Conservation (phyloP, 2,113 vertebrate genomes). For the Pelusios castaneus region DNA sequence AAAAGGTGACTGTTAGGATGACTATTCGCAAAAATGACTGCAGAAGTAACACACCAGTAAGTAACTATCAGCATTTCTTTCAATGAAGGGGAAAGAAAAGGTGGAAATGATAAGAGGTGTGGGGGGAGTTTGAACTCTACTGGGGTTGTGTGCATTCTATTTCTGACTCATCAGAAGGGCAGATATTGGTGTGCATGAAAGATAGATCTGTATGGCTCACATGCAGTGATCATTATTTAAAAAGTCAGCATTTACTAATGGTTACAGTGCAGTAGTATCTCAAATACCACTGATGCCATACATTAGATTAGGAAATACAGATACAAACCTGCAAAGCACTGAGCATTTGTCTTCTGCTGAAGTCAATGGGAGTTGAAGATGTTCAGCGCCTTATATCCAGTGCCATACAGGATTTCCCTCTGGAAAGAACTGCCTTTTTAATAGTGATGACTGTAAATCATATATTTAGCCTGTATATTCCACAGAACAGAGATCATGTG, state of each 20-base stretch:
- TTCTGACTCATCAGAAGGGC: neutral
- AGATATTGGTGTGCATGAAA: neutral
- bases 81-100: rapidly evolving
- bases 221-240: neutral
- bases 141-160: neutral
- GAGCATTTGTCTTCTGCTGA: neutral
- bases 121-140: neutral
- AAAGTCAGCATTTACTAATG: neutral
- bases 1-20: conserved; percentile 98
- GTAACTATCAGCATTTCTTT: neutral
- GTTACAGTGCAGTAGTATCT: neutral
- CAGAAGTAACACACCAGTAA: conserved; percentile 94
- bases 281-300: neutral
- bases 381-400: neutral
- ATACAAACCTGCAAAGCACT: neutral
- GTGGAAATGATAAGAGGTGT: neutral
- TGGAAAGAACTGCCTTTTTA: neutral
- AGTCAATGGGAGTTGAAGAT: neutral
- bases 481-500: neutral
- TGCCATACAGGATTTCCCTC: neutral
- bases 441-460: neutral
- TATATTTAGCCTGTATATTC: neutral
- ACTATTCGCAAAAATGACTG: conserved; percentile 98
- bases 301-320: neutral
- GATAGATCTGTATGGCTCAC: neutral